Evolutionary conservation across 1,140 invertebrate genomes (phyloP).

Genomic region (Streblospio benedicti): DNA sequence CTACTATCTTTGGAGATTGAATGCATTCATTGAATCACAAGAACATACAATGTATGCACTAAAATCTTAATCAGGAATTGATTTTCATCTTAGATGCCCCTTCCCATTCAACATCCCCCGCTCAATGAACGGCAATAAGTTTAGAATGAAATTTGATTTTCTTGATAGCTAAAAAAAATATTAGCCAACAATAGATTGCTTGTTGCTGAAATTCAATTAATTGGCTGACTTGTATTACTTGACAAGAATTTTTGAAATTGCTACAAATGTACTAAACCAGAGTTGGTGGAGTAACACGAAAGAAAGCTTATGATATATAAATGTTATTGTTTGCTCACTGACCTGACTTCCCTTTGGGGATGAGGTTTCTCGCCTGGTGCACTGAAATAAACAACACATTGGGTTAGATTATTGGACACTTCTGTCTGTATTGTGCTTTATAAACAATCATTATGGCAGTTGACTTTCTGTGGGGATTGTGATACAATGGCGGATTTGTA

Average conservation of each 20-base stretch:
- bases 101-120: too few relatives aligned
- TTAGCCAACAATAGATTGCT: not conserved
- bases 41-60: too few relatives aligned
- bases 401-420: too few relatives aligned
- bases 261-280: not conserved
- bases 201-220: not conserved
- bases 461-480: too few relatives aligned
- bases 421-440: too few relatives aligned
- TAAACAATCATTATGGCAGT: too few relatives aligned
- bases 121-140: too few relatives aligned
- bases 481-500: too few relatives aligned
- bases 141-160: not conserved
- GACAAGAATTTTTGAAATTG: not conserved
- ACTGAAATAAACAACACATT: constrained; percentile 59
- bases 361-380: constrained; percentile 60
- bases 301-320: not conserved
- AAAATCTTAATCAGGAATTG: too few relatives aligned
- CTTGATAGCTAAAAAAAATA: not conserved
- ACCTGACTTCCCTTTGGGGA: constrained; percentile 80
- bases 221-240: not conserved
- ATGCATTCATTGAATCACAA: too few relatives aligned
- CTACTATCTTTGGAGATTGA: too few relatives aligned
- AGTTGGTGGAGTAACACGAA: not conserved
- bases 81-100: too few relatives aligned
- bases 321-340: constrained; percentile 25